Evolutionary conservation across 2,888 invertebrate genomes (phyloP).

Genomic region (Cephonodes hylas): DNA sequence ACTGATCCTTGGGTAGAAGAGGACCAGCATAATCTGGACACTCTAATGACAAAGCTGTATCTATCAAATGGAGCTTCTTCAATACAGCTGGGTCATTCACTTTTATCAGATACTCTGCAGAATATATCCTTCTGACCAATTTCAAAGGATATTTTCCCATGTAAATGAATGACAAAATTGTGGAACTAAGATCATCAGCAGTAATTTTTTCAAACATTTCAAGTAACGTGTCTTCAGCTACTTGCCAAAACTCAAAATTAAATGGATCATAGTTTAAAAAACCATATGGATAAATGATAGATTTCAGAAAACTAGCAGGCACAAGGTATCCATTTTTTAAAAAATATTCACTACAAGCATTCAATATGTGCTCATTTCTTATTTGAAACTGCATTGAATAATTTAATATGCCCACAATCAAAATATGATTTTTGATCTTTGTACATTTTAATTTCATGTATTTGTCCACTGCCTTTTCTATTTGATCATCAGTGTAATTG

Average conservation of each 20-base stretch:
- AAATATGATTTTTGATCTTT: slow-evolving; percentile 70
- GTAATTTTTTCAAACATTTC: slow-evolving; percentile 80
- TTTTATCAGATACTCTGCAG: slow-evolving; percentile 81
- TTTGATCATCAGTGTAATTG: slow-evolving; percentile 77
- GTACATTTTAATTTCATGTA: slow-evolving; percentile 80
- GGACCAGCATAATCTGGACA: slow-evolving; percentile 81
- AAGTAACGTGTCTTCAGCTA: slow-evolving; percentile 76
- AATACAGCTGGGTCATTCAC: slow-evolving; percentile 66
- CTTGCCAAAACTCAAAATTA: slow-evolving; percentile 79
- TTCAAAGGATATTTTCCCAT: slow-evolving; percentile 82
- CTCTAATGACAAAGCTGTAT: slow-evolving; percentile 84
- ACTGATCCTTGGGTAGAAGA: slow-evolving; percentile 77
- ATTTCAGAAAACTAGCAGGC: slow-evolving; percentile 77
- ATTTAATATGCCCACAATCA: slow-evolving; percentile 83
- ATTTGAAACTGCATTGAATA: slow-evolving; percentile 82
- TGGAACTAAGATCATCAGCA: slow-evolving; percentile 79
- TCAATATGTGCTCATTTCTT: slow-evolving; percentile 79
- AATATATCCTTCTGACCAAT: slow-evolving; percentile 81
- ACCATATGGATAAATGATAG: slow-evolving; percentile 83
- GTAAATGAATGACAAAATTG: slow-evolving; percentile 84
- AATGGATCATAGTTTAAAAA: slow-evolving; percentile 80
- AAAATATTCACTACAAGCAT: slow-evolving; percentile 81
- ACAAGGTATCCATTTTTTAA: slow-evolving; percentile 66
- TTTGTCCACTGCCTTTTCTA: slow-evolving; percentile 82
- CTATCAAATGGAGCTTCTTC: slow-evolving; percentile 82